These are phyloP conservation scores for Xylophagus ater DNA, from an alignment of 2,888 invertebrate species.

Conservation along the genomic window DNA sequence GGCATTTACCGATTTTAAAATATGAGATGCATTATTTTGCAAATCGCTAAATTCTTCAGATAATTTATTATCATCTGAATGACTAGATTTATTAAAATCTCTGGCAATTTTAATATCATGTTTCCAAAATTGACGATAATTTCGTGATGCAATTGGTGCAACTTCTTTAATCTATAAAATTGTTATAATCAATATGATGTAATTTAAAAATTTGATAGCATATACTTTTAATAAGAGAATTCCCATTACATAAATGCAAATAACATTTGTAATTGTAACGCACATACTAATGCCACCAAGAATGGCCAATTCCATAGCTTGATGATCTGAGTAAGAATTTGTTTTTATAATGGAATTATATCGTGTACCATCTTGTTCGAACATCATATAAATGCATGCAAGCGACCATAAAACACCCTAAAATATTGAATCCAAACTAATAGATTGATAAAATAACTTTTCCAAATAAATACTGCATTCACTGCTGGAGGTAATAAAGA, in stretches of 20 bases:
- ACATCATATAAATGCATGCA: conserved; percentile 45
- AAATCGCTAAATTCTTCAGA: conserved; percentile 32
- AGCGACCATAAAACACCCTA: conserved; percentile 56
- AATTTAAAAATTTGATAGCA: neutral
- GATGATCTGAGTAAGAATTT: conserved; percentile 47
- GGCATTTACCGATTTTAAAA: conserved; percentile 21
- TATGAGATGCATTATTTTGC: conserved; percentile 23
- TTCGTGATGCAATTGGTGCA: conserved; percentile 43
- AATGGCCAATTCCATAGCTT: conserved; percentile 49
- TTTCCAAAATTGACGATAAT: conserved; percentile 47
- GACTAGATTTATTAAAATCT: conserved; percentile 43
- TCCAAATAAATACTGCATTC: conserved; percentile 49
- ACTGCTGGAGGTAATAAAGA: conserved; percentile 70
- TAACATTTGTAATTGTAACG: conserved; percentile 60
- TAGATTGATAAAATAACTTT: conserved; percentile 4
- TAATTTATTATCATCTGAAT: conserved; percentile 25
- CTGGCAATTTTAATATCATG: conserved; percentile 51
- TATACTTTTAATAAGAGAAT: conserved; percentile 55
- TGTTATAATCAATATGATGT: neutral
- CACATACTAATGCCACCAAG: conserved; percentile 58
- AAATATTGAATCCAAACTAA: conserved; percentile 17
- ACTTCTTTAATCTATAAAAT: conserved; percentile 47
- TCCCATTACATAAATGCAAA: conserved; percentile 59
- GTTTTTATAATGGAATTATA: conserved; percentile 38
- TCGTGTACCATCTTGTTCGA: conserved; percentile 39